phyloP scores from a whole-genome alignment of 2,797 vertebrate species.

The Sylvia borin region DNA sequence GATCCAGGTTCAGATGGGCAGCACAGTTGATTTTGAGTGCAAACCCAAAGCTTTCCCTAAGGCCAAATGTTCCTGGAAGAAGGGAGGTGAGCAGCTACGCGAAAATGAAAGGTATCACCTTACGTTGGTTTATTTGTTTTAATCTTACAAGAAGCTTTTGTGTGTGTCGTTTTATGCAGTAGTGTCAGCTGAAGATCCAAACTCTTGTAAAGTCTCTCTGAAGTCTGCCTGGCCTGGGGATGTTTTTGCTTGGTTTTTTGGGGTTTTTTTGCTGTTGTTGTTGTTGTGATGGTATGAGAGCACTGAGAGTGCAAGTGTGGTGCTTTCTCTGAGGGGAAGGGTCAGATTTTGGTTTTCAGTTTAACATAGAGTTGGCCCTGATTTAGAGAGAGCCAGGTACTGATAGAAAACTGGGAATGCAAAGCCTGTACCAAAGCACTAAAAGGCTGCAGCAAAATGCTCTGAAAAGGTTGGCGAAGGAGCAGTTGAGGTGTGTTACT shows the following conservation, averaged over 20 bases:
- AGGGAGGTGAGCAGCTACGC: conserved; percentile 85
- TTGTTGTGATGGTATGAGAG: neutral
- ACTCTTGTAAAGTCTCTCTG: neutral
- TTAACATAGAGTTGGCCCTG: neutral
- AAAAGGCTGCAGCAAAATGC: neutral
- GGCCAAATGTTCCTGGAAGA: conserved; percentile 91
- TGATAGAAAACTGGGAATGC: neutral
- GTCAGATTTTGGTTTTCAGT: neutral
- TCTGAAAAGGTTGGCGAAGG: neutral
- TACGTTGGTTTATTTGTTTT: conserved; percentile 37
- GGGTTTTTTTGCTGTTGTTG: neutral
- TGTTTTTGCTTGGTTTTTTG: neutral
- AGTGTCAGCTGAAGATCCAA: neutral
- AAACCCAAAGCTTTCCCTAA: conserved; percentile 91
- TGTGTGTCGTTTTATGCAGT: neutral
- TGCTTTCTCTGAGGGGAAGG: neutral
- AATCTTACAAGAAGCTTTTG: neutral
- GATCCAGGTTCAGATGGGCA: conserved; percentile 89
- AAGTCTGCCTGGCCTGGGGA: neutral
- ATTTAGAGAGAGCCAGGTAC: neutral
- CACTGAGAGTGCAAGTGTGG: neutral
- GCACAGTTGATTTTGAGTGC: conserved; percentile 90
- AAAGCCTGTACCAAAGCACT: neutral
- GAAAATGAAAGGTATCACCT: conserved; percentile 87
- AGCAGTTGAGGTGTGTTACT: neutral